Conservation (phyloP, 2,888 invertebrate species). For the Napeogenes inachia region DNA sequence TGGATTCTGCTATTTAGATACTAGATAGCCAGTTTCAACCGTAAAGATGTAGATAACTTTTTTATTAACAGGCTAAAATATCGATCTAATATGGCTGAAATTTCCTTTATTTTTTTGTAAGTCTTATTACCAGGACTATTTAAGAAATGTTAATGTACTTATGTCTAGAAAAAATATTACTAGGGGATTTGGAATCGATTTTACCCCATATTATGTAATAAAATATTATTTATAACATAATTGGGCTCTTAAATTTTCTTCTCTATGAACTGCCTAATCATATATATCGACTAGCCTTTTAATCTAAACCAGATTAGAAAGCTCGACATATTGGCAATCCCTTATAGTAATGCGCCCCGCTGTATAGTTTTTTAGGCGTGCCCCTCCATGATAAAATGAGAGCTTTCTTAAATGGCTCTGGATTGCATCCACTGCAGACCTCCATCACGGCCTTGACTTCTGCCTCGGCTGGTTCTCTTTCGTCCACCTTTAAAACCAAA, state of each 20-base stretch:
- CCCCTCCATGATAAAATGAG: conserved; percentile 86
- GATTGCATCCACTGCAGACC: conserved; percentile 84
- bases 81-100: not conserved
- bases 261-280: not conserved
- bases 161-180: not conserved
- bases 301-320: conserved; percentile 56
- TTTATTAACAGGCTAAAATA: not conserved
- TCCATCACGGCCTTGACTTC: conserved; percentile 89
- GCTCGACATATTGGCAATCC: conserved; percentile 81
- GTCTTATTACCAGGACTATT: not conserved
- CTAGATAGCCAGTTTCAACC: too few species aligned
- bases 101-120: not conserved
- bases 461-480: conserved; percentile 88
- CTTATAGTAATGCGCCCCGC: conserved; percentile 83
- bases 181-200: not conserved
- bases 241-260: conserved; percentile 5
- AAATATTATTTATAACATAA: conserved; percentile 20
- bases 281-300: not conserved
- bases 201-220: conserved; percentile 10
- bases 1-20: too few species aligned
- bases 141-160: not conserved
- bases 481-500: conserved; percentile 75
- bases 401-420: conserved; percentile 89
- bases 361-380: conserved; percentile 83
- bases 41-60: not conserved